Conservation (phyloP, 2,113 vertebrate species). For the Ciconia maguari region DNA sequence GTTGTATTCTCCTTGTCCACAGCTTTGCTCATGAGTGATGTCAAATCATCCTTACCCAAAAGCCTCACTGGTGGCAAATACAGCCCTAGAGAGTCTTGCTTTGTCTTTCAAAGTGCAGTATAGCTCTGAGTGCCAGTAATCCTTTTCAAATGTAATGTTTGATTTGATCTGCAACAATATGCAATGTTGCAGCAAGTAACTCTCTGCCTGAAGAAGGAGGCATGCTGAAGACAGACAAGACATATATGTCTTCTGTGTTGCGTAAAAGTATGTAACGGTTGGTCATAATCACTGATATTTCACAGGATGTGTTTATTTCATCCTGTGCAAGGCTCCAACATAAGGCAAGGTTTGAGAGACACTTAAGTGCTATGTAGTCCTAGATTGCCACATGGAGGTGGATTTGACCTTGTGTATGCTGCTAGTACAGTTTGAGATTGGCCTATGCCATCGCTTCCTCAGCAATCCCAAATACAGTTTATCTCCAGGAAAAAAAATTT, state of each 20-base stretch:
- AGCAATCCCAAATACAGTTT: neutral
- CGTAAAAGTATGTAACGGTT: neutral
- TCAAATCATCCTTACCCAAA: neutral
- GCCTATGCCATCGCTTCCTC: neutral
- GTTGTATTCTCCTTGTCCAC: neutral
- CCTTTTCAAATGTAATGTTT: neutral
- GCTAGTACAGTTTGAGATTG: neutral
- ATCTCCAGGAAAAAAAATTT: neutral
- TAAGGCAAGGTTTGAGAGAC: neutral
- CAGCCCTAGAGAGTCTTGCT: neutral
- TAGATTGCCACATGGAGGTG: neutral
- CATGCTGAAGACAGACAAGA: neutral
- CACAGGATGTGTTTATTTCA: neutral
- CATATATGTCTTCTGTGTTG: rapidly evolving
- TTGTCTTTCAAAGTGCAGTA: neutral
- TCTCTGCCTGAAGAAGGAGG: neutral
- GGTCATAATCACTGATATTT: neutral
- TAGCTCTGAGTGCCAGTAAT: neutral
- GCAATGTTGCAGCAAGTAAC: neutral
- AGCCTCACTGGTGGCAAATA: neutral
- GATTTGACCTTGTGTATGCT: neutral
- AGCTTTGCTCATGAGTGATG: neutral
- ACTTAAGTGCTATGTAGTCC: neutral
- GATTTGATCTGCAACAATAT: neutral
- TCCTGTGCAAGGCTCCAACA: neutral